Conservation (phyloP, 2,113 vertebrate species). For the Tachysurus vachellii region DNA sequence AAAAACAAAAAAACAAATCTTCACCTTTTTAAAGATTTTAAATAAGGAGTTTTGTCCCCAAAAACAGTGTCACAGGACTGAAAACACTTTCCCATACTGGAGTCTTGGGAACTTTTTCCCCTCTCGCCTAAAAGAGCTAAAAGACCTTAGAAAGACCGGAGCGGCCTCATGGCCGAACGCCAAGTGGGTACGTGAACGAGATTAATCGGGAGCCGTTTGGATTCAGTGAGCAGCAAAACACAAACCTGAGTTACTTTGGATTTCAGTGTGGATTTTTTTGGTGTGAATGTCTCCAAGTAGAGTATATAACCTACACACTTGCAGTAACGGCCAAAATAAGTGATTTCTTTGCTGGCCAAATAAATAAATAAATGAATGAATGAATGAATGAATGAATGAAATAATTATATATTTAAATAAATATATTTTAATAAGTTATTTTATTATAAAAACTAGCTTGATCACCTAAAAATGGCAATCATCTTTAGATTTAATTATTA, state of each 20-base stretch:
- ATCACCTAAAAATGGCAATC: not conserved
- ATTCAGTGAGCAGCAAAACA: not conserved
- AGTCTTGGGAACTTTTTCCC: not conserved
- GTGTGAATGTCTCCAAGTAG: not conserved
- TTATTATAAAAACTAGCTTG: too few relatives aligned
- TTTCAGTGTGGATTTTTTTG: not conserved
- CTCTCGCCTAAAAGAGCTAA: not conserved
- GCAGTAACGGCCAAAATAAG: not conserved
- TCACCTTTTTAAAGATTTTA: not conserved
- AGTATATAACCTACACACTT: not conserved
- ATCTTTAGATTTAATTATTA: not conserved
- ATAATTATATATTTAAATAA: not conserved
- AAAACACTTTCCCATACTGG: conserved; percentile 22
- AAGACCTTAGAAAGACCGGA: not conserved
- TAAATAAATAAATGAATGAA: not conserved
- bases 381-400: too few relatives aligned
- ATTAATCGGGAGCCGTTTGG: conserved; percentile 1
- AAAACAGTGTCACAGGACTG: too few relatives aligned
- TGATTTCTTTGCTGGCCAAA: not conserved
- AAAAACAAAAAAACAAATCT: not conserved
- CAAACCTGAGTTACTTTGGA: too few relatives aligned
- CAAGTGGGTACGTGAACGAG: not conserved
- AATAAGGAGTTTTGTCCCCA: not conserved
- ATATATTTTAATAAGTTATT: too few relatives aligned
- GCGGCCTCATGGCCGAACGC: conserved; percentile 1